phyloP scores from a whole-genome alignment of 2,797 vertebrate genomes.

The Esox lucius region DNA sequence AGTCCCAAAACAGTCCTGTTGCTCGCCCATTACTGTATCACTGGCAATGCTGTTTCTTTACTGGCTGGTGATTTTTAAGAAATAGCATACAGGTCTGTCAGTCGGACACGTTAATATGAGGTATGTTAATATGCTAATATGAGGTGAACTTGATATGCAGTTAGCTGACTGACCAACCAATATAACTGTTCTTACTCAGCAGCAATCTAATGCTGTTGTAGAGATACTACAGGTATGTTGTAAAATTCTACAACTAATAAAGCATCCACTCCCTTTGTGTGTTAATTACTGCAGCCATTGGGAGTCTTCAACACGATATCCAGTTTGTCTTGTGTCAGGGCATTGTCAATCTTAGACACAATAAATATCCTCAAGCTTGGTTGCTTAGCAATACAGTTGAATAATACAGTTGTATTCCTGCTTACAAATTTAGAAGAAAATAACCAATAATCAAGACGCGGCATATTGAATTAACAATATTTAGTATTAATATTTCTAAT shows the following conservation, averaged over 20 bases:
- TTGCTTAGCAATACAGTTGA: neutral
- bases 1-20: no score
- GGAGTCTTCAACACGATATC: neutral
- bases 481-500: no score
- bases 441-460: neutral
- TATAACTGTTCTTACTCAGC: conserved; percentile 13
- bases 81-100: no score
- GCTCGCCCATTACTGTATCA: no score
- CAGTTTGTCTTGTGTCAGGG: neutral
- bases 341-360: neutral
- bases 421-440: neutral
- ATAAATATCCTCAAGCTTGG: conserved; percentile 24
- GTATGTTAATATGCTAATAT: conserved; percentile 15
- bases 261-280: conserved; percentile 9
- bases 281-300: neutral
- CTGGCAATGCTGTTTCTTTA: no score
- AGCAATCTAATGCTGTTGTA: conserved; percentile 40
- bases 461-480: neutral
- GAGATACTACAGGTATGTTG: conserved; percentile 23
- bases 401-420: neutral
- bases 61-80: no score
- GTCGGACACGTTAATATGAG: no score
- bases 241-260: conserved; percentile 18
- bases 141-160: conserved; percentile 28
- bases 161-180: conserved; percentile 2